Conservation (phyloP, 2,113 vertebrate species). For the Corythornis madagascariensis region DNA sequence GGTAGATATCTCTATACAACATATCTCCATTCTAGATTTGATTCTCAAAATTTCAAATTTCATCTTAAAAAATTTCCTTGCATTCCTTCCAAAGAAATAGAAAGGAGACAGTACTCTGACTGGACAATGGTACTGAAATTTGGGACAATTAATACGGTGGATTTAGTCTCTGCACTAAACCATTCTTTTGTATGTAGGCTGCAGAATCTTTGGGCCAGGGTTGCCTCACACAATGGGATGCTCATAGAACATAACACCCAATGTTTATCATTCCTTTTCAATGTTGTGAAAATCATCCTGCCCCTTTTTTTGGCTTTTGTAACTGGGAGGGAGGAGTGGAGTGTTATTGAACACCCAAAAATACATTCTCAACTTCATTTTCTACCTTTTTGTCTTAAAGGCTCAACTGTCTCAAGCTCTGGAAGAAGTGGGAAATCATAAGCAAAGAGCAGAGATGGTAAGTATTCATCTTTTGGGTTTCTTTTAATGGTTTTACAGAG, state of each 20-base stretch:
- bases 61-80: not conserved
- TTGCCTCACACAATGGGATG: not conserved
- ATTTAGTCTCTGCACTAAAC: not conserved
- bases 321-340: not conserved
- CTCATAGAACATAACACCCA: not conserved
- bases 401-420: conserved; percentile 85
- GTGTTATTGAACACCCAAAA: not conserved
- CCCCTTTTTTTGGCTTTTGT: not conserved
- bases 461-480: conserved; percentile 33
- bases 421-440: conserved; percentile 86
- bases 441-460: conserved; percentile 88
- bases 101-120: not conserved
- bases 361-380: not conserved
- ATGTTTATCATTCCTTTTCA: not conserved
- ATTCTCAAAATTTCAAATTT: not conserved
- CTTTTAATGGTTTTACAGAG: not conserved
- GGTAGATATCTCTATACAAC: not conserved
- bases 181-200: fast-evolving
- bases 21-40: not conserved
- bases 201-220: not conserved
- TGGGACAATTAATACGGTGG: not conserved
- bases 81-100: not conserved
- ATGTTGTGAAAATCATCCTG: not conserved
- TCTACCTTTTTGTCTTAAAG: conserved; percentile 68
- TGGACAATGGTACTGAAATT: not conserved